Evolutionary conservation across 30 jellyfish, hydroid and myxozoan genomes (phyloP).

Genomic region (Sanderia malayensis): DNA sequence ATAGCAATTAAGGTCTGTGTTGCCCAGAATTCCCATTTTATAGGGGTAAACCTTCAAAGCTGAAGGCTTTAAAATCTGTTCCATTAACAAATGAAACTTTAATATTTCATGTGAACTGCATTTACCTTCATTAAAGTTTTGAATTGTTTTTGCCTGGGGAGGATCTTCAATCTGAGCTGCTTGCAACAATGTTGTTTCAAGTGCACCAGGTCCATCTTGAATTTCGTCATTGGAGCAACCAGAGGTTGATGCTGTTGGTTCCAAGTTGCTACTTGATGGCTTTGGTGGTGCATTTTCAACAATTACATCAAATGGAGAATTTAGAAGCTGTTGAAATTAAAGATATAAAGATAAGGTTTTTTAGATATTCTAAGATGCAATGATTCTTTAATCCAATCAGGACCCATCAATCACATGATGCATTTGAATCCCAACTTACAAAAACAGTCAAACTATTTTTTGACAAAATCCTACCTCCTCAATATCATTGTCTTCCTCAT

Average conservation of each 20-base stretch:
- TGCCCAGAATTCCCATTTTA: neutral
- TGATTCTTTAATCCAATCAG: neutral
- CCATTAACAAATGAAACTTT: constrained; percentile 1
- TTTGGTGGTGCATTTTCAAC: too few species aligned
- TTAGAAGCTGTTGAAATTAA: constrained; percentile 14
- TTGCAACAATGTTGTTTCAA: constrained; percentile 22
- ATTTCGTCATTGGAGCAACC: neutral
- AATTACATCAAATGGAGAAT: too few species aligned
- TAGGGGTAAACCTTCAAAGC: neutral
- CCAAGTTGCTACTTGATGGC: constrained; percentile 5
- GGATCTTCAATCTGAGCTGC: constrained; percentile 21
- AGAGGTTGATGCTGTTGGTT: constrained; percentile 36
- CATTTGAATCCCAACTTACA: constrained; percentile 2
- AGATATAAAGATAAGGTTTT: neutral
- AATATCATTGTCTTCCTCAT: neutral
- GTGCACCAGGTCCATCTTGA: constrained; percentile 21
- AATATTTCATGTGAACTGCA: constrained; percentile 14
- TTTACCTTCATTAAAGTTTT: constrained; percentile 12
- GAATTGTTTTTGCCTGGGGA: constrained; percentile 26
- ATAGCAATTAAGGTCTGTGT: neutral
- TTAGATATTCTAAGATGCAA: constrained; percentile 3
- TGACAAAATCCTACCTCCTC: constrained; percentile 2
- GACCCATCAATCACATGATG: neutral
- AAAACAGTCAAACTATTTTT: neutral
- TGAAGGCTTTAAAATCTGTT: neutral